Evolutionary conservation across 2,888 invertebrate genomes (phyloP).

Genomic region (Syritta pipiens): DNA sequence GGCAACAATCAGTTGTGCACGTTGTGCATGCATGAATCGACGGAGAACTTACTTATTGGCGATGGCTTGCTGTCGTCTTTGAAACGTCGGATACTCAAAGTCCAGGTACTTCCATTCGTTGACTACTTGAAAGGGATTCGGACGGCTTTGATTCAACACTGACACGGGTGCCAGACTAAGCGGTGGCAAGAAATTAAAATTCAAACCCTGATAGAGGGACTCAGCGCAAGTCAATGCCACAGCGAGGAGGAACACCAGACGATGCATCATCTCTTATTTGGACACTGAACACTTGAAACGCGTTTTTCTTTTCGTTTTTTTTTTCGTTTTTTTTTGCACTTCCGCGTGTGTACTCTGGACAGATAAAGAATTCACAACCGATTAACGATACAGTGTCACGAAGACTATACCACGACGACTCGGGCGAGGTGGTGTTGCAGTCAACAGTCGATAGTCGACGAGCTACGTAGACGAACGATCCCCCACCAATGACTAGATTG

Average conservation of each 20-base stretch:
- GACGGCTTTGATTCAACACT: neutral
- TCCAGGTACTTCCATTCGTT: slow-evolving; percentile 89
- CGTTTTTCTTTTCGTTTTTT: neutral
- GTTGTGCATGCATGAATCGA: neutral
- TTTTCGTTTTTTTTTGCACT: neutral
- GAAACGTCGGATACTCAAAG: slow-evolving; percentile 84
- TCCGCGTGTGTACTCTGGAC: slow-evolving; percentile 1
- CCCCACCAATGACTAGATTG: too few species aligned
- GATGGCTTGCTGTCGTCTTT: slow-evolving; percentile 82
- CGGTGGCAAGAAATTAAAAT: neutral
- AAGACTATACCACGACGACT: neutral
- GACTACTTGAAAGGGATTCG: slow-evolving; percentile 78
- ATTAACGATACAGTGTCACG: neutral
- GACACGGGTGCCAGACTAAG: neutral
- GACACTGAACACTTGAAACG: neutral
- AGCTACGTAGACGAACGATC: too few species aligned
- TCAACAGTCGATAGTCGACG: too few species aligned
- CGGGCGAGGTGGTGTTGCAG: too few species aligned
- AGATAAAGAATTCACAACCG: slow-evolving; percentile 6
- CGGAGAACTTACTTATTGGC: slow-evolving; percentile 80
- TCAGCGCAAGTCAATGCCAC: neutral
- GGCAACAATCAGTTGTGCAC: neutral
- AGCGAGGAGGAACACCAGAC: neutral
- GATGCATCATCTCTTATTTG: neutral
- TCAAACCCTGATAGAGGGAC: neutral